Evolutionary conservation across 1,140 invertebrate species (phyloP), one percentile per base, ranked within the genome.

Genomic region (Drosophila kikkawai): DNA sequence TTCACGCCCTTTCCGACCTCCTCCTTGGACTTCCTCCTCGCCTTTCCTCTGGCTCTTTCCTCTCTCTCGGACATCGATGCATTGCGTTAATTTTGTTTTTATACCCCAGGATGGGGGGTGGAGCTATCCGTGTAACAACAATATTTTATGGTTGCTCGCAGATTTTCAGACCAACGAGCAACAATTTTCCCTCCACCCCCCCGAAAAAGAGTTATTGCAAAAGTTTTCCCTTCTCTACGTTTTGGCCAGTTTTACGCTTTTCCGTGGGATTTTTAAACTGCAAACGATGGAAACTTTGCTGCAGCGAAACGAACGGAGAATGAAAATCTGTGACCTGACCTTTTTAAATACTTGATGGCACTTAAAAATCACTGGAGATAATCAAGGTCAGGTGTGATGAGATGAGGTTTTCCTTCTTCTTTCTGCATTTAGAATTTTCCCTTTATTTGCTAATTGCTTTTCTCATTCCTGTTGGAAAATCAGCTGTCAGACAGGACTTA

Each of bases 71-170:
- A 65, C 64, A 60, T 80, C 79, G 71, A 80, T 75, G 79, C 78
- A 59, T 80, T 80, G 78, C 78, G 78, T 80, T 80, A 80, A 80
- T 80, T 80, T 80, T 80, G 77, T 78, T 80, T 80, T 80, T 75
- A 80, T 80, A 69, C 69, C 45, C 39, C 42, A 39, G 39, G 7
- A 26, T n/a, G 11, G 13, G 15, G 15, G 22, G 22, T 5, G 7
- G 22, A 42, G 15, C 15, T n/a, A 9, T 11, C 50, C 68, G 60
- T 74, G 77, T 66, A 56, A 59, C 69, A 75, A 75, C 57, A 63
- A 57, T 80, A 60, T 80, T 80, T 80, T 80, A 80, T 80, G 64
- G 64, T 70, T 70, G 70, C 78, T 75, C 70, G 64, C 78, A 70
- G 76, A 80, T 79, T 80, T 70, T 70, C 64, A 55, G 67, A 70